Evolutionary conservation across 2,797 vertebrate genomes (phyloP).

Genomic region (Poeciliopsis gracilis): DNA sequence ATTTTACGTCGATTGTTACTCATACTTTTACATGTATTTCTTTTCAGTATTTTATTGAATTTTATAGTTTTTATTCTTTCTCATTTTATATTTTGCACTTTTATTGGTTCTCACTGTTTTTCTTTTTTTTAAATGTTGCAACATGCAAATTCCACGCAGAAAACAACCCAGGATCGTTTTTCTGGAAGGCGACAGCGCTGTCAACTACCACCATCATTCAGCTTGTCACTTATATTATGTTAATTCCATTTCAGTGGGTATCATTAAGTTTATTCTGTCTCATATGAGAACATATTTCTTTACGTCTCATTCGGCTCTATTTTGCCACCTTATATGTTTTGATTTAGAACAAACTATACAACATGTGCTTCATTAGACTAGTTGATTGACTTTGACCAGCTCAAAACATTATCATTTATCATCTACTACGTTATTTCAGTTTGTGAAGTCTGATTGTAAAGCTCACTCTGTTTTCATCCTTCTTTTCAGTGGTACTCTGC

Average conservation of each 20-base stretch:
- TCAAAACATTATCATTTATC: conserved; percentile 42
- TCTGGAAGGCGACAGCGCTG: background rate
- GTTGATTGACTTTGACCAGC: background rate
- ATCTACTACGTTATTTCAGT: conserved; percentile 43
- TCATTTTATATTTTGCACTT: background rate
- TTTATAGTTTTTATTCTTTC: background rate
- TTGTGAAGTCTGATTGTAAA: conserved; percentile 45
- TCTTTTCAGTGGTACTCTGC: conserved; percentile 25
- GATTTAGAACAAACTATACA: background rate
- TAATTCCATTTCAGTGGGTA: background rate
- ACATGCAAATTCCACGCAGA: background rate
- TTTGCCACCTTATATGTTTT: background rate
- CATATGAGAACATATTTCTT: background rate
- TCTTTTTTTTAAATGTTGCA: background rate
- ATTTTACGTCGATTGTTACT: background rate
- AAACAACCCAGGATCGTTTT: background rate
- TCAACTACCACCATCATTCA: background rate
- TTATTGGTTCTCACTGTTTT: background rate
- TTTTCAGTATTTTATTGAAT: background rate
- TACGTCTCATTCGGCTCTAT: background rate
- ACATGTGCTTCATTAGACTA: background rate
- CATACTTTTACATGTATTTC: background rate
- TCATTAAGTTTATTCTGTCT: no score
- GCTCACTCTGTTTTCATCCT: conserved; percentile 33
- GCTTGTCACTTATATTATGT: background rate